These are phyloP conservation scores for Bufo bufo DNA, from an alignment of 2,113 vertebrate species.

Conservation along the genomic window DNA sequence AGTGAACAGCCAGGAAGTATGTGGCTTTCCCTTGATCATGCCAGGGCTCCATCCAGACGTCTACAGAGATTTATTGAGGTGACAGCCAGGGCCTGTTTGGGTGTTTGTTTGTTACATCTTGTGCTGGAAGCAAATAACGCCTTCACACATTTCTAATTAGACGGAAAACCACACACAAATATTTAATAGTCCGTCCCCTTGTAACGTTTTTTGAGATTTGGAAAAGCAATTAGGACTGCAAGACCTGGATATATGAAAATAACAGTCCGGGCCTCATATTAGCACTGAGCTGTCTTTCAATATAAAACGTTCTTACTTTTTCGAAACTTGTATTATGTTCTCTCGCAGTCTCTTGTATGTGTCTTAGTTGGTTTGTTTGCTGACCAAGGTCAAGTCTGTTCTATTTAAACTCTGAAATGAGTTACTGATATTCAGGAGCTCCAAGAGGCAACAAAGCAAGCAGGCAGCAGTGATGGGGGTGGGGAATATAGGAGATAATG, in stretches of 20 bases:
- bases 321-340: background rate
- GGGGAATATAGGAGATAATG: too few species aligned
- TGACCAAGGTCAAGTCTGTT: background rate
- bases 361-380: background rate
- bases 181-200: background rate
- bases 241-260: background rate
- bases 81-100: constrained; percentile 62
- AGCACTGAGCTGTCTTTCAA: constrained; percentile 12
- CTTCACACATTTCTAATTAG: constrained; percentile 62
- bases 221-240: background rate
- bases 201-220: background rate
- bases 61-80: constrained; percentile 64
- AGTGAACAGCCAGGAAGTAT: constrained; percentile 59
- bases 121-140: constrained; percentile 60
- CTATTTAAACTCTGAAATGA: background rate
- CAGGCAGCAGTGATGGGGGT: background rate
- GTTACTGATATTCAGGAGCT: background rate
- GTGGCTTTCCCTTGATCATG: constrained; percentile 60
- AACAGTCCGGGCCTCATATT: background rate
- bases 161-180: constrained; percentile 35
- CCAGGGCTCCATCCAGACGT: constrained; percentile 60
- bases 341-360: background rate
- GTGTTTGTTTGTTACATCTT: constrained; percentile 59
- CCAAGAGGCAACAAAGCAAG: background rate
- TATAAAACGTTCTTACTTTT: background rate